A percentile compares a stretch with the other conserved stretches of the same genome.
These are phyloP conservation scores for Tethya wilhelma DNA, from an alignment of 37 sponge, comb jelly and placozoan species.

Conservation along the genomic window DNA sequence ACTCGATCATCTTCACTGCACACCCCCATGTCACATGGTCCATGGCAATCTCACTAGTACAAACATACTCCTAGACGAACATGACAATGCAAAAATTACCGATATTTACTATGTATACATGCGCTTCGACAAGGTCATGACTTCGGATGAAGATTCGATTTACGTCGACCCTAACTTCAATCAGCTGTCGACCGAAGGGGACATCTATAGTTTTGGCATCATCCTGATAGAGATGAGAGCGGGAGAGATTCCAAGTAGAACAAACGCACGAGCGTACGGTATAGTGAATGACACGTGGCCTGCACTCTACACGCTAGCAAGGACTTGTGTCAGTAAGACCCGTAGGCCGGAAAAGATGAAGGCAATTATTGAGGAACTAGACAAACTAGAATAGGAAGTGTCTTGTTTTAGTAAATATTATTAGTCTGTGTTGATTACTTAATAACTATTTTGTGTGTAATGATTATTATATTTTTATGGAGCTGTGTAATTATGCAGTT, in stretches of 20 bases:
- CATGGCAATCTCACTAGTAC: background rate
- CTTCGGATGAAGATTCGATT: background rate
- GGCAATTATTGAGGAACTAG: too few species aligned
- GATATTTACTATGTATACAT: background rate
- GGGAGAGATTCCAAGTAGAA: background rate
- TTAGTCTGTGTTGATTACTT: too few species aligned
- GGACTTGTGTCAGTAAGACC: too few species aligned
- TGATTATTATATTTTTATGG: too few species aligned
- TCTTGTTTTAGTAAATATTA: too few species aligned
- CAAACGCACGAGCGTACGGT: background rate
- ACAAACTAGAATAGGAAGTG: too few species aligned
- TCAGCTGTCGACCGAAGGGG: background rate
- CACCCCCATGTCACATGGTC: background rate
- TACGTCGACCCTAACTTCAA: background rate
- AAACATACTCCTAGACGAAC: background rate
- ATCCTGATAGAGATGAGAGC: background rate
- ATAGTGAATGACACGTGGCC: too few species aligned
- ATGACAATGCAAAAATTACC: background rate
- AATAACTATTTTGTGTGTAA: too few species aligned
- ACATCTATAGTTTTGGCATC: background rate
- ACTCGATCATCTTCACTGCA: background rate
- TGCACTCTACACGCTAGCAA: too few species aligned
- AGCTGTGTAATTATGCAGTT: too few species aligned
- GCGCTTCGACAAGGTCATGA: background rate
- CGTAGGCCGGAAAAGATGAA: too few species aligned